phyloP scores from a whole-genome alignment of 2,888 invertebrate genomes.

The Zaprionus lineosus region DNA sequence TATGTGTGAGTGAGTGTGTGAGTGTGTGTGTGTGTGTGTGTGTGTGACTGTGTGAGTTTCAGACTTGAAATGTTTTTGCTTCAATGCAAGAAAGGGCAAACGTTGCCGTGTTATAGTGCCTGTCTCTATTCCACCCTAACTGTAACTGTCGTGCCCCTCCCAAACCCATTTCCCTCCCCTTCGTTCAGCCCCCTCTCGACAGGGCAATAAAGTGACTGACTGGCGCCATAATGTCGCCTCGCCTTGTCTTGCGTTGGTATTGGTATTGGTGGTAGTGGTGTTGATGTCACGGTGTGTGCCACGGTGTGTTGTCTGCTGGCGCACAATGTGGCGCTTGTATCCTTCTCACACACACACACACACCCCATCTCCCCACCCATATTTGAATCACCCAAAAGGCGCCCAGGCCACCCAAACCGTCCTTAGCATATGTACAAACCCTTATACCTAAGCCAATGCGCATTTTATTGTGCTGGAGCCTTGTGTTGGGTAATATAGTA shows the following conservation, averaged over 20 bases:
- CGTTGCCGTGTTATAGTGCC: conserved; percentile 21
- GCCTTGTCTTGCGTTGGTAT: conserved; percentile 39
- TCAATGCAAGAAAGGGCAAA: conserved; percentile 35
- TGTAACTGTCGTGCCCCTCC: neutral
- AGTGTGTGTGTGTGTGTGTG: too few species aligned
- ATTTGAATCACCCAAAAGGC: too few species aligned
- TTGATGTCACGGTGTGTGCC: conserved; percentile 11
- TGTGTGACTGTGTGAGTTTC: conserved; percentile 6
- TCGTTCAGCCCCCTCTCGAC: neutral
- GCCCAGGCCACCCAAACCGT: conserved; percentile 1
- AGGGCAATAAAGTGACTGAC: conserved; percentile 58
- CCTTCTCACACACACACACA: conserved; percentile 29
- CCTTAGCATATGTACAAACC: conserved; percentile 31
- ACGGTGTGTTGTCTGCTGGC: conserved; percentile 40
- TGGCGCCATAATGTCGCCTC: conserved; percentile 77
- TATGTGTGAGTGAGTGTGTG: conserved; percentile 7
- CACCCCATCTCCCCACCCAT: conserved; percentile 5
- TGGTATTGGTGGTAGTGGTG: neutral
- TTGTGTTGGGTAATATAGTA: conserved; percentile 29
- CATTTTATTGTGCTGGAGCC: conserved; percentile 51
- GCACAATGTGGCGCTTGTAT: conserved; percentile 47
- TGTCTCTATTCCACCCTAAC: conserved; percentile 6
- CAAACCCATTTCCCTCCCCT: neutral
- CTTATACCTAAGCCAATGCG: conserved; percentile 66
- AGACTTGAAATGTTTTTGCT: conserved; percentile 40